A percentile compares a stretch with the other conserved stretches of the same genome.
Conservation (phyloP, 2,113 vertebrate genomes). For the Carassius gibelio region DNA sequence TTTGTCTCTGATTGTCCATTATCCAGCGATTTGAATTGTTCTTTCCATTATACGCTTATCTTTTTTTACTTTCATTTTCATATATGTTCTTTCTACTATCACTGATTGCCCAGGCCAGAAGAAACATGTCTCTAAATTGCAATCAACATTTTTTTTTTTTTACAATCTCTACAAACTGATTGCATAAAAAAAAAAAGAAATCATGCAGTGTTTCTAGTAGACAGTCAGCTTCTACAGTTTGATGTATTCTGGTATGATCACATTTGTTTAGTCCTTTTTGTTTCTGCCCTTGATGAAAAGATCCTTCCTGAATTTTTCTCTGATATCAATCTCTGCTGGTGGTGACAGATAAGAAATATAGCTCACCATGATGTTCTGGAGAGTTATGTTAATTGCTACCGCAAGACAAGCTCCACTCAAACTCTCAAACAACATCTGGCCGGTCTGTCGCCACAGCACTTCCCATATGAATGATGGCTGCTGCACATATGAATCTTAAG, state of each 20-base stretch:
- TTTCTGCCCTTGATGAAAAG: conserved; percentile 33
- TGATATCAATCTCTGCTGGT: neutral
- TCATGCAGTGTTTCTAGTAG: neutral
- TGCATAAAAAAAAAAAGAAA: neutral
- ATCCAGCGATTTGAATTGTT: conserved; percentile 1
- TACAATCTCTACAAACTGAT: conserved; percentile 27
- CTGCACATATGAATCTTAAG: neutral
- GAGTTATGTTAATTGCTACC: conserved; percentile 34
- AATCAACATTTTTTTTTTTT: conserved; percentile 5
- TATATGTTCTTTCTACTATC: conserved; percentile 14
- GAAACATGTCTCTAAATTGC: conserved; percentile 29
- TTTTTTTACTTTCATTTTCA: neutral
- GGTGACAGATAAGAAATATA: conserved; percentile 18
- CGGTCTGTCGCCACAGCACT: neutral
- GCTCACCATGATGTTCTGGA: neutral
- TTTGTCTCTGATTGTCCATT: conserved; percentile 25
- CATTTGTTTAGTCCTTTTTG: neutral
- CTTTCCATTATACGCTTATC: neutral
- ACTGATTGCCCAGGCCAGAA: conserved; percentile 26
- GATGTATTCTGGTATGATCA: conserved; percentile 23
- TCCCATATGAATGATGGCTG: neutral
- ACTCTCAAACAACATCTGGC: conserved; percentile 33
- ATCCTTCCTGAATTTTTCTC: conserved; percentile 25
- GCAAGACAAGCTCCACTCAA: neutral
- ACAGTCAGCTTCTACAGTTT: neutral